These are phyloP conservation scores for Eurystomus gularis DNA, from an alignment of 2,113 vertebrate genomes.

Conservation along the genomic window DNA sequence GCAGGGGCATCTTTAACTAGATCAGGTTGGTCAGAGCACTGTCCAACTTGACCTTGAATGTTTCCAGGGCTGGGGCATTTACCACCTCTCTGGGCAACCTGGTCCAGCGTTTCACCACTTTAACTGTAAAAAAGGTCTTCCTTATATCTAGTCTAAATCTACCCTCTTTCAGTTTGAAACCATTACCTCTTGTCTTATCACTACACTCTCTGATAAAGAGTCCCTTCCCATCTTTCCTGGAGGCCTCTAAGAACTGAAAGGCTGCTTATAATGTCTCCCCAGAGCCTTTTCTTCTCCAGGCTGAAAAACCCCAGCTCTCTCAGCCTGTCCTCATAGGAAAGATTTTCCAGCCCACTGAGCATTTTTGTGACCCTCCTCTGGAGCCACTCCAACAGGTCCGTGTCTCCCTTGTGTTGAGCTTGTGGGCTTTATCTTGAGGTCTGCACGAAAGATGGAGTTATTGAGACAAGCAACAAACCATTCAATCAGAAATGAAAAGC, in stretches of 20 bases:
- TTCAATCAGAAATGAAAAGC: neutral
- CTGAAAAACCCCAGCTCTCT: neutral
- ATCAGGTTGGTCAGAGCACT: neutral
- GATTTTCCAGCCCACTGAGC: neutral
- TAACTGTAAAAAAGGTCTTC: neutral
- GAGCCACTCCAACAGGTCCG: neutral
- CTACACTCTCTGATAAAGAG: neutral
- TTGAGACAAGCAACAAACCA: neutral
- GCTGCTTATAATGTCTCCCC: neutral
- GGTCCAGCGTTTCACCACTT: neutral
- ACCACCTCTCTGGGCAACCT: neutral
- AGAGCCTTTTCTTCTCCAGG: too few species aligned
- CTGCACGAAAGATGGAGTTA: neutral
- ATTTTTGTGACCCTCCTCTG: neutral
- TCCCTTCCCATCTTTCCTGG: neutral
- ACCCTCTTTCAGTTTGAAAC: neutral
- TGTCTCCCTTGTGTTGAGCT: neutral
- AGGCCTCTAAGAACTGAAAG: neutral
- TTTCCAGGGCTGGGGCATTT: neutral
- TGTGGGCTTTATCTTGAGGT: neutral
- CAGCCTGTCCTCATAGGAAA: neutral
- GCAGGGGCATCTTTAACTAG: neutral
- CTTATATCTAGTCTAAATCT: neutral
- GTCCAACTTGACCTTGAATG: neutral
- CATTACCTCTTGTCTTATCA: neutral